phyloP scores from a whole-genome alignment of 2,797 vertebrate genomes.

The Xenops minutus region DNA sequence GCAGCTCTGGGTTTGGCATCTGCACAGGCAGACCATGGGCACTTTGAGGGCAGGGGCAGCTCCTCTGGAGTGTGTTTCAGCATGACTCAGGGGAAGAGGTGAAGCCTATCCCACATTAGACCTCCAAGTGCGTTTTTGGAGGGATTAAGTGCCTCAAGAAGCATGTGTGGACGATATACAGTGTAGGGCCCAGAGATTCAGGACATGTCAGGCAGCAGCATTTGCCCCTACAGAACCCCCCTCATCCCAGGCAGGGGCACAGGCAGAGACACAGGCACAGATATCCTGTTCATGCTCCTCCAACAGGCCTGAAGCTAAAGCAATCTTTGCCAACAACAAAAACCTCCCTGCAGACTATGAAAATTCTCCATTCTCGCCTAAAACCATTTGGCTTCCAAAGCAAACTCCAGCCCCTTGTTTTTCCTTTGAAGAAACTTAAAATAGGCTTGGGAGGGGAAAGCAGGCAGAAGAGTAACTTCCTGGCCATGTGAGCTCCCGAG shows the following conservation, averaged over 20 bases:
- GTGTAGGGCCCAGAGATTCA: accelerated
- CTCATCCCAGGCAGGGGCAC: not conserved
- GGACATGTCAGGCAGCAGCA: not conserved
- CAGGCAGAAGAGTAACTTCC: not conserved
- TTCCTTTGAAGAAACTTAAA: not conserved
- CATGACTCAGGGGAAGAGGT: accelerated
- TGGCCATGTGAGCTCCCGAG: not conserved
- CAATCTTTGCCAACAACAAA: not conserved
- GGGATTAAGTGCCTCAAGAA: not conserved
- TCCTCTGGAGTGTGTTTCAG: accelerated
- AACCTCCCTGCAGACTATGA: not conserved
- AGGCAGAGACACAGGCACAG: not conserved
- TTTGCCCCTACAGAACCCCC: not conserved
- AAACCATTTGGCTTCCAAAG: slow-evolving; percentile 4
- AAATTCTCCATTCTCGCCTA: not conserved
- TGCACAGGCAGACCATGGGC: accelerated
- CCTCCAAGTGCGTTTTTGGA: not conserved
- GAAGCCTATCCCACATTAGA: not conserved
- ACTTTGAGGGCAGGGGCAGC: not conserved
- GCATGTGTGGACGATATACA: accelerated
- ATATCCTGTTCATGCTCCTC: not conserved
- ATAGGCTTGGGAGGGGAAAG: not conserved
- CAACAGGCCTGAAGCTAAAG: not conserved
- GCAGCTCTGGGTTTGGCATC: accelerated
- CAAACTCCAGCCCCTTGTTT: not conserved